phyloP scores from a whole-genome alignment of 2,113 vertebrate genomes.

The Mungos mungo region DNA sequence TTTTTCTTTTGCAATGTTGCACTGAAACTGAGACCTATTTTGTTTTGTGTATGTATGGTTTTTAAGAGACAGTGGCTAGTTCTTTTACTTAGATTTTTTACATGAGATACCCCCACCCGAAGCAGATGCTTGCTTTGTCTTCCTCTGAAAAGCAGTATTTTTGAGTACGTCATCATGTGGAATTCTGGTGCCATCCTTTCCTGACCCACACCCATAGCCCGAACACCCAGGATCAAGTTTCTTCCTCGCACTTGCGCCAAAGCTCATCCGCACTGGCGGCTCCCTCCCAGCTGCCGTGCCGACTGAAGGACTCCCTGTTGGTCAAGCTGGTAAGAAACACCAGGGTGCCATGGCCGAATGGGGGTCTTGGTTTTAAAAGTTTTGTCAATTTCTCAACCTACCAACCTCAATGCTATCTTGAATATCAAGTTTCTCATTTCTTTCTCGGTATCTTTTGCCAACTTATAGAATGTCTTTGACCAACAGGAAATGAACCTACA shows the following conservation, averaged over 20 bases:
- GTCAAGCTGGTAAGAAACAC: background rate
- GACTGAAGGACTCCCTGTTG: background rate
- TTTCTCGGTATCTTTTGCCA: conserved; percentile 62
- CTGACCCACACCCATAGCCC: conserved; percentile 27
- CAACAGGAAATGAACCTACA: conserved; percentile 66
- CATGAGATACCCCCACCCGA: conserved; percentile 25
- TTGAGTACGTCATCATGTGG: conserved; percentile 45
- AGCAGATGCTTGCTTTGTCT: conserved; percentile 29
- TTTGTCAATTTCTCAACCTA: conserved; percentile 52
- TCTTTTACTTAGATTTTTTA: conserved; percentile 62
- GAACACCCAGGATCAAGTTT: conserved; percentile 41
- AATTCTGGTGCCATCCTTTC: conserved; percentile 43
- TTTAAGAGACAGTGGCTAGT: conserved; percentile 57
- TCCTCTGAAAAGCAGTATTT: conserved; percentile 61
- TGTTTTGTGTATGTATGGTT: conserved; percentile 33
- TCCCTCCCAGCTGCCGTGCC: background rate
- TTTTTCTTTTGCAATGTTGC: conserved; percentile 61
- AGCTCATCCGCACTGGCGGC: background rate
- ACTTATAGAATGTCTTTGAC: conserved; percentile 67
- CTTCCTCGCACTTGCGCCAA: background rate
- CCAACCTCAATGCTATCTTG: conserved; percentile 61
- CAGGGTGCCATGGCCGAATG: conserved; percentile 65
- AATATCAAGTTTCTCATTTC: conserved; percentile 52
- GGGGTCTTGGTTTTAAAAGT: conserved; percentile 48
- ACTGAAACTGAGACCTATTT: conserved; percentile 69